These are phyloP conservation scores for Blennius ocellaris DNA, from an alignment of 2,113 vertebrate genomes.

Conservation along the genomic window DNA sequence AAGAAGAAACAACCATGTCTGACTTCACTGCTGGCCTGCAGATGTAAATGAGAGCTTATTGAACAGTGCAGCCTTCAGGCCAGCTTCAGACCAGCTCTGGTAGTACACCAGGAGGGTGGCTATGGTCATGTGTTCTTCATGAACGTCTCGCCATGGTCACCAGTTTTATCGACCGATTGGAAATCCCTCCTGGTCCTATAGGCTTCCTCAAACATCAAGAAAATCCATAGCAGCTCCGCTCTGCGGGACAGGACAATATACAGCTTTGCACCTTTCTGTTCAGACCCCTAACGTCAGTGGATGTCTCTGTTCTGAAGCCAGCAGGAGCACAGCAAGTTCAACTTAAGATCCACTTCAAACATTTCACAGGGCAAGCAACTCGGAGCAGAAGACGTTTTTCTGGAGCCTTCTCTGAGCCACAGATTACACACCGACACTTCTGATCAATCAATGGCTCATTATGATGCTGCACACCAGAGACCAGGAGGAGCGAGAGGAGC, in stretches of 20 bases:
- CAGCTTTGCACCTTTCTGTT: not conserved
- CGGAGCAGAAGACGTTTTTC: too few relatives aligned
- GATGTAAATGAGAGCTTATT: not conserved
- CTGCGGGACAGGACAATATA: conserved; percentile 2
- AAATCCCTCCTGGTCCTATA: conserved; percentile 37
- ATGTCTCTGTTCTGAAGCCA: conserved; percentile 3
- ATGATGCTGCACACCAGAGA: not conserved
- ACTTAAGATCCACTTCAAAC: conserved; percentile 7
- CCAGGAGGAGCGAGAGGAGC: not conserved
- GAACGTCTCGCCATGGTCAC: conserved; percentile 9
- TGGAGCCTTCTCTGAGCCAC: too few relatives aligned
- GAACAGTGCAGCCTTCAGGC: not conserved
- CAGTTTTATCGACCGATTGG: conserved; percentile 33
- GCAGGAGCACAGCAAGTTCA: not conserved
- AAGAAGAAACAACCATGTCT: too few relatives aligned
- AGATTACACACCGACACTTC: conserved; percentile 4
- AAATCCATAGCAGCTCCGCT: conserved; percentile 30
- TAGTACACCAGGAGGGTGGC: too few relatives aligned
- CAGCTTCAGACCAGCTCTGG: not conserved
- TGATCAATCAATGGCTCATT: conserved; percentile 24
- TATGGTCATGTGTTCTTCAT: not conserved
- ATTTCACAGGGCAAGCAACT: not conserved
- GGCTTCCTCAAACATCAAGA: conserved; percentile 9
- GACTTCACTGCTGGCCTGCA: too few relatives aligned
- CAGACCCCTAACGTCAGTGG: not conserved